Percentiles rank a stretch among this genome's conserved stretches.
Evolutionary conservation across 2,797 vertebrate genomes (phyloP).

Genomic region (Chiroxiphia lanceolata): DNA sequence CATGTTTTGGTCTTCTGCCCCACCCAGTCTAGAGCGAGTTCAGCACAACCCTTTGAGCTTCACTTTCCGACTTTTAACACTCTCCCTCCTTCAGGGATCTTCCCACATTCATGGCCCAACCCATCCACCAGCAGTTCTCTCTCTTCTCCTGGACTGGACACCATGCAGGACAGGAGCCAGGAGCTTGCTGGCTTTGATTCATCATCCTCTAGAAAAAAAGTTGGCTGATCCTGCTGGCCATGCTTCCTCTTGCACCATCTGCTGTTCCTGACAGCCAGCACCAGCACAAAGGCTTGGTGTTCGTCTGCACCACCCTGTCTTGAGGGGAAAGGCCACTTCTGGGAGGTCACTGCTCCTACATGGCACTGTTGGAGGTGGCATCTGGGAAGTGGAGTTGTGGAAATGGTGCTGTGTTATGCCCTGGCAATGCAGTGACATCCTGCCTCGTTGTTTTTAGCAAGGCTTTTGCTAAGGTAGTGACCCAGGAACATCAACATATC

Average conservation of each 20-base stretch:
- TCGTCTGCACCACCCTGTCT: background rate
- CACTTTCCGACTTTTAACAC: background rate
- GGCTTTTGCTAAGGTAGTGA: background rate
- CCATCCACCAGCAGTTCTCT: background rate
- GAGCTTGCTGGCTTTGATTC: constrained; percentile 20
- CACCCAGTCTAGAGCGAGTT: constrained; percentile 33
- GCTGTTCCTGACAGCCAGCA: background rate
- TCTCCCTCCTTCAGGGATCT: background rate
- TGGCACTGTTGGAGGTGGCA: background rate
- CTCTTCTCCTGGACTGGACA: constrained; percentile 25
- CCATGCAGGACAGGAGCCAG: constrained; percentile 8
- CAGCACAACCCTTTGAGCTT: background rate
- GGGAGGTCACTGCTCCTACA: background rate
- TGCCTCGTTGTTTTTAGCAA: background rate
- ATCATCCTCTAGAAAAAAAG: constrained; percentile 41
- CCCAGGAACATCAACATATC: background rate
- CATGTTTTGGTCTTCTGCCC: constrained; percentile 25
- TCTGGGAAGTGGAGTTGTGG: background rate
- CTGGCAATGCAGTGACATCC: background rate
- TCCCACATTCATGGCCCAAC: background rate
- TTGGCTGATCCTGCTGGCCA: background rate
- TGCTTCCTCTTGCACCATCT: constrained; percentile 17
- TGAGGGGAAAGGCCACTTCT: background rate
- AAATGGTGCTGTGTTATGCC: background rate
- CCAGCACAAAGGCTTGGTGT: background rate